Percentiles rank a stretch among this genome's conserved stretches.
Evolutionary conservation across 1,140 invertebrate species (phyloP).

Genomic region (Achatina immaculata): DNA sequence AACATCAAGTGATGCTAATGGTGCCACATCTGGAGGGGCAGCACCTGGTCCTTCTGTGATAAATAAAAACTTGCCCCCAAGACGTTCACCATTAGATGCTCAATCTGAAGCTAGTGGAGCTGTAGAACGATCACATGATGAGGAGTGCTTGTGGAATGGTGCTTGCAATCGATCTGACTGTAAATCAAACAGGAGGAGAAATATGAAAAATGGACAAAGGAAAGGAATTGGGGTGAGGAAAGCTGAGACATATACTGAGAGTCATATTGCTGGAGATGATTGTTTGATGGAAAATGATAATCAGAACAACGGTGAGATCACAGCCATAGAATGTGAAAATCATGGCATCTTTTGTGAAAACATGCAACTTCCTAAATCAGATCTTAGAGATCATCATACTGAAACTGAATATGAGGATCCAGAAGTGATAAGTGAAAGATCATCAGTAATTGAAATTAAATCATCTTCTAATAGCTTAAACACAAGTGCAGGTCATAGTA

Average conservation of each 20-base stretch:
- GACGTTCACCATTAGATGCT: slow-evolving; percentile 10
- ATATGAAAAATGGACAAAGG: slow-evolving; percentile 35
- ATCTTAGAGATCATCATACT: not conserved
- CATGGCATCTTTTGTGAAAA: not conserved
- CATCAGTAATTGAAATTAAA: not conserved
- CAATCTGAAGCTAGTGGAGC: slow-evolving; percentile 28
- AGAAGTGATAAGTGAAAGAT: not conserved
- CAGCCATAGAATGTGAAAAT: not conserved
- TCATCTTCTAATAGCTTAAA: not conserved
- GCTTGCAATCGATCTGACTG: slow-evolving; percentile 38
- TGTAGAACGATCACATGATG: slow-evolving; percentile 29
- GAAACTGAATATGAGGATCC: not conserved
- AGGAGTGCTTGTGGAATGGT: slow-evolving; percentile 34
- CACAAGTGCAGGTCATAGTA: not conserved
- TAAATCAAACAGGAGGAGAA: slow-evolving; percentile 27
- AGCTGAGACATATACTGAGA: not conserved
- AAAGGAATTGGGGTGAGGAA: not conserved
- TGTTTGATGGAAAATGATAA: not conserved
- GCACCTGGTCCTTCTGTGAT: not conserved
- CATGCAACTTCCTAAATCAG: not conserved
- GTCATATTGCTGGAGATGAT: not conserved
- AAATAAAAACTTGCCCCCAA: not conserved
- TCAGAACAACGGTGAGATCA: not conserved
- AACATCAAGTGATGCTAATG: not conserved
- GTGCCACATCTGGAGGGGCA: slow-evolving; percentile 11